Evolutionary conservation across 2,797 vertebrate species (phyloP), one percentile per base, ranked within the genome.

Genomic region (Syndactyla subalaris): DNA sequence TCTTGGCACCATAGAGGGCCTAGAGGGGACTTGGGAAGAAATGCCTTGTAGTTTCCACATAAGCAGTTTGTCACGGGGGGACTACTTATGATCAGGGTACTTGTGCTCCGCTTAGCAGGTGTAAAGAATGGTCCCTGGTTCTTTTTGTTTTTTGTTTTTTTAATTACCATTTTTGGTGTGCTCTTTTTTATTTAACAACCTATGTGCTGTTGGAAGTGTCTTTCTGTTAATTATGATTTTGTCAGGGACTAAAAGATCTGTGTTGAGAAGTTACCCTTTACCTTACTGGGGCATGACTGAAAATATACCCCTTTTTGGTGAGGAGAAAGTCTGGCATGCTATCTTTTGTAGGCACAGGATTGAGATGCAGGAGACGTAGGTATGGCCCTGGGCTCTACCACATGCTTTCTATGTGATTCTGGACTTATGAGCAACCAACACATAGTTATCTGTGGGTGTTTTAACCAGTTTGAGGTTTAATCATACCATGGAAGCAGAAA

Each of bases 391-490:
- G 67, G 34, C 45, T 82, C 55, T 81, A 13, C 17, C 19, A 26
- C 14, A 1, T 7, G 5, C 39, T 81, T 86, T 67, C 43, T 67
- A 9, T 45, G 43, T 65, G n/a, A 57, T 86, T 90, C 51, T 79
- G 52, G 81, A 71, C 12, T 90, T 75, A 38, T 4, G 22, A 86
- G 52, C 58, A 85, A 73, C 67, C 67, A 92, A 57, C 22, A n/a
- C 6, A 63, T 55, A 67, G 61, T 85, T 86, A 68, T 43, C 73
- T 75, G 66, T 65, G 45, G 66, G 11, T 68, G 34, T 54, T 90
- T 75, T 91, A 62, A 51, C n/a, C 27, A 45, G 27, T 81, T 11
- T 72, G 70, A 93, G 49, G 46, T 87, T 89, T 94, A 94, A 72
- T 91, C 70, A 48, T 29, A 72, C 1, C 2, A 43, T n/a, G 17